Base-by-base conservation (phyloP, 2,797 vertebrate species). In the Hippocampus kuda region DNA sequence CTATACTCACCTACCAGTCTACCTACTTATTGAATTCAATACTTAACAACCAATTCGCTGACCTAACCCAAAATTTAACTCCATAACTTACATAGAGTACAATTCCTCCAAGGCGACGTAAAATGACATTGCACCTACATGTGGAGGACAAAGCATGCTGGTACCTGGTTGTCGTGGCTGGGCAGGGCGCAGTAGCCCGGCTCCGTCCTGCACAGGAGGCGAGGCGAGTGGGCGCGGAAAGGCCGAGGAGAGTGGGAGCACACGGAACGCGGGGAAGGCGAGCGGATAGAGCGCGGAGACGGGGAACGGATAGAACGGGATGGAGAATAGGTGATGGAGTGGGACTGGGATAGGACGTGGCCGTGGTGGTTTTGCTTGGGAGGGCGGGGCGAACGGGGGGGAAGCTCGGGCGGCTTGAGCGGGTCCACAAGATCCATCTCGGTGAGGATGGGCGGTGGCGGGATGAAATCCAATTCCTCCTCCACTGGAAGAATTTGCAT, bases 81-180 rank as follows among this genome's bases (percentile, higher is more conserved):
- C 3, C 44, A 12, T 46, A 51, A 51, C 20, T 20, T 20, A 15
- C 12, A 46, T 11, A 13, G 12, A 4, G 44, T 13, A 51, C 49
- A 51, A 51, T 38, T 38, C 1, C 1, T 51, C 20, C 49, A 20
- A 51, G 20, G 18, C 18, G 2, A 51, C 5, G 4, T 51, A 22
- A 51, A 51, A 20, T 20, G 7, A 51, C 15, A 46, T 16, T 24
- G 16, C 30, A 68, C 10, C 27, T 34, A 56, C 7, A 53, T 0
- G 18, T 26, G 57, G 38, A 57, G 66, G n/a, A 54, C 4, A 30
- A 18, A 46, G 12, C 12, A 20, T n/a, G 0, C 12, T 24, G 15
- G 1, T 81, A 91, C 91, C 91, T 91, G 89, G 79, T 88, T 89
- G 2, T 91, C 90, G 0, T 88, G 83, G 71, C 83, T 88, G 48